Base-by-base conservation (phyloP, 2,888 invertebrate genomes). In the Mactromeris polynyma region DNA sequence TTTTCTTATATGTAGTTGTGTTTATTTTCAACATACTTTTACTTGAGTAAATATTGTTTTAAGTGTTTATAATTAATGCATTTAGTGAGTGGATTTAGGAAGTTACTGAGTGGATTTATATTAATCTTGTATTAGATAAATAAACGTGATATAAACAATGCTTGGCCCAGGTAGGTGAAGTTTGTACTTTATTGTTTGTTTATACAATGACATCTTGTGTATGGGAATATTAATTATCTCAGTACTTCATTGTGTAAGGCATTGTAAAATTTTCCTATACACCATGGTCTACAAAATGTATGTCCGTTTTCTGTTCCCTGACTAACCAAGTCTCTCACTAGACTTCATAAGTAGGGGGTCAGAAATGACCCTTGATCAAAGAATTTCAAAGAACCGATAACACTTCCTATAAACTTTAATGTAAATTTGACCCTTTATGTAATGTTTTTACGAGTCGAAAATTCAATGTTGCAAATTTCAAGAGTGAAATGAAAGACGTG, bases 11-110 rank as follows among this genome's bases (percentile, higher is more conserved):
- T 51, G 51, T 51, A 19, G 51, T 51, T 51, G 51, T 17, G 19
- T n/a, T 26, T 1, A 26, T 64, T n/a, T n/a, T 64, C 26, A 64
- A 64, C 58, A 64, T 64, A 64, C 26, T 64, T 64, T 64, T 64
- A 26, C 26, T 64, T 11, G 26, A 26, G 58, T 64, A 64, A 64
- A n/a, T 64, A 26, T 64, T 64, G 58, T 64, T 46, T 46, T 64
- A 46, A 46, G n/a, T 26, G 58, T 64, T 64, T n/a, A 26, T 64
- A 26, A 64, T 64, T 64, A 64, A 64, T 64, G 58, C n/a, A 64
- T 26, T 64, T 26, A 2, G 26, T 64, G 58, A 64, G 58, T 26
- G 9, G 9, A 26, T 26, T 26, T 11, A 46, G 46, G 46, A 46
- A n/a, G n/a, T n/a, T n/a, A 17, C 9, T 26, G 26, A 64, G 58